Base-by-base conservation (phyloP, 1,140 invertebrate genomes). In the Lasioglossum albipes region DNA sequence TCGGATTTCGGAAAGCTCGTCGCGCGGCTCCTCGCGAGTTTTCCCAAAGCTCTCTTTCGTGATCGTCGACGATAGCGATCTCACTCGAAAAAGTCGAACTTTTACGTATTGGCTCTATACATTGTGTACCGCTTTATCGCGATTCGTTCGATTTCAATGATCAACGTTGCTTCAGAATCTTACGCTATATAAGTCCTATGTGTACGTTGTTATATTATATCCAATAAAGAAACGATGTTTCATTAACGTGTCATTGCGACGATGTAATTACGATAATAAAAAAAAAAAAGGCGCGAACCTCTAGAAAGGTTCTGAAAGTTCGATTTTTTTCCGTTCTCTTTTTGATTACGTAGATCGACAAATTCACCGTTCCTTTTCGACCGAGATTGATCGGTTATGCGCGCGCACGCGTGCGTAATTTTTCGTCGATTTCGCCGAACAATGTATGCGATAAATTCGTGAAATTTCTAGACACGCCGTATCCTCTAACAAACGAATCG, bases 181-280 rank as follows among this genome's bases (percentile, higher is more conserved):
- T 49, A 22, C 13, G n/a, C 52, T 79, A 9, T 65, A 65, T 65
- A 65, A 79, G 45, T 41, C 9, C 49, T 79, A 62, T 13, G 70
- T 72, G 70, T 79, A 45, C 45, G 45, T 49, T 49, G 42, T n/a
- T 79, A 31, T 54, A 54, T 59, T 75, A 67, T 74, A 54, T 61
- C 20, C 36, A 42, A n/a, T 67, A 61, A 74, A 45, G 54, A 64
- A 62, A 57, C 22, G 18, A 45, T 66, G 45, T 79, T 22, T 79
- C 57, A 45, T 20, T 27, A 49, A 74, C 18, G 54, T 79, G n/a
- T 57, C n/a, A 79, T 49, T 59, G 65, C 36, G 36, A 36, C 36
- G 36, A 36, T 36, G 54, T 62, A 45, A 52, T 54, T 54, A 64
- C 59, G 22, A 67, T 61, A 10, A 49, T 68, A 68, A 49, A 54